Percentiles rank a stretch among this genome's conserved stretches.
These are phyloP conservation scores for Criorhina ranunculi DNA, from an alignment of 2,888 invertebrate genomes.

Conservation along the genomic window DNA sequence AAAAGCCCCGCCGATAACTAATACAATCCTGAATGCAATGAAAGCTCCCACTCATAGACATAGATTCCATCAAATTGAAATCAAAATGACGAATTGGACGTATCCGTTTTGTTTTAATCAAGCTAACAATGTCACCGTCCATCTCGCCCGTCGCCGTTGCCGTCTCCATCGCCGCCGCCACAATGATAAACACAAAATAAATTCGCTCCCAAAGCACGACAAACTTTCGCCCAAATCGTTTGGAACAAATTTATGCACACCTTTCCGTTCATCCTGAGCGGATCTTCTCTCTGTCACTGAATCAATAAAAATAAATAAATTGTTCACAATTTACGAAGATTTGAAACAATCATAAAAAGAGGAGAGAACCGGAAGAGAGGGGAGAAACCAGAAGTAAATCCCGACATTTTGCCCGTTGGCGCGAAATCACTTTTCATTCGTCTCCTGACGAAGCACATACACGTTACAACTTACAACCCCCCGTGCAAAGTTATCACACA, in stretches of 20 bases:
- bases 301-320: constrained; percentile 75
- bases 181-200: constrained; percentile 48
- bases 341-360: constrained; percentile 65
- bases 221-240: constrained; percentile 53
- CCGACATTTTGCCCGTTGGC: constrained; percentile 47
- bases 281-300: constrained; percentile 30
- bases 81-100: constrained; percentile 54
- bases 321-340: constrained; percentile 71
- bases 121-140: constrained; percentile 46
- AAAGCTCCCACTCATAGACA: neutral
- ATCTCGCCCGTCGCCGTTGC: neutral
- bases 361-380: neutral
- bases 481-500: constrained; percentile 63
- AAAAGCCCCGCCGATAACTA: constrained; percentile 30
- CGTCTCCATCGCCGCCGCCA: too few relatives aligned
- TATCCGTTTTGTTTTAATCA: constrained; percentile 60
- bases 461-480: too few relatives aligned
- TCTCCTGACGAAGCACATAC: constrained; percentile 49
- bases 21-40: constrained; percentile 41
- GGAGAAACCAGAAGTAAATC: constrained; percentile 33
- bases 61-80: constrained; percentile 58
- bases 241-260: constrained; percentile 70
- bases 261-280: constrained; percentile 18
- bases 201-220: constrained; percentile 19
- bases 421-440: constrained; percentile 68